A percentile compares a stretch with the other conserved stretches of the same genome.
Evolutionary conservation across 30 jellyfish, hydroid and myxozoan genomes (phyloP).

Genomic region (Hydra vulgaris): DNA sequence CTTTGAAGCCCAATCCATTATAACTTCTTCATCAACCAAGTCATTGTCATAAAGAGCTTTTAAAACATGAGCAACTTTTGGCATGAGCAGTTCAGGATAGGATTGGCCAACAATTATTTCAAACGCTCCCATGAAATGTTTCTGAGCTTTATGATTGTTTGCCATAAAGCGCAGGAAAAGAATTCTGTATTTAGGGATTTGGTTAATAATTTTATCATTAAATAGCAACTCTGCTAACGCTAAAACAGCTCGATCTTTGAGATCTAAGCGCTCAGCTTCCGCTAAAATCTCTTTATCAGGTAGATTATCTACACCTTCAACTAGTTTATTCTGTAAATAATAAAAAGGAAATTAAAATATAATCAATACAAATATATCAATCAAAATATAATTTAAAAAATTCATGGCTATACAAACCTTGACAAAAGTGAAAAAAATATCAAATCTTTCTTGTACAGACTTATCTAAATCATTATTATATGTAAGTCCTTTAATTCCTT

Average conservation of each 20-base stretch:
- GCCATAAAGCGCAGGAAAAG: conserved; percentile 75
- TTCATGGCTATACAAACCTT: conserved; percentile 28
- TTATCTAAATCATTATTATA: conserved; percentile 83
- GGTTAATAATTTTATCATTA: conserved; percentile 58
- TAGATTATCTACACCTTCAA: conserved; percentile 10
- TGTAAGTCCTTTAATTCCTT: conserved; percentile 81
- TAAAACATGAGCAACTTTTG: conserved; percentile 80
- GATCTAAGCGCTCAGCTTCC: conserved; percentile 98
- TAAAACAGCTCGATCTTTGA: conserved; percentile 82
- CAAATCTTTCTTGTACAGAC: conserved; percentile 72
- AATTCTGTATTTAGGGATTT: conserved; percentile 48
- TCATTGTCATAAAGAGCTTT: conserved; percentile 81
- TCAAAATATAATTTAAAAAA: not conserved
- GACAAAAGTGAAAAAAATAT: conserved; percentile 83
- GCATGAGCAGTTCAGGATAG: conserved; percentile 70
- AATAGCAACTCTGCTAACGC: conserved; percentile 91
- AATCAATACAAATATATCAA: not conserved
- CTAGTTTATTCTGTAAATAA: conserved; percentile 12
- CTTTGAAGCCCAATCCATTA: conserved; percentile 94
- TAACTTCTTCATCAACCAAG: conserved; percentile 88
- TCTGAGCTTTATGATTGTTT: conserved; percentile 90
- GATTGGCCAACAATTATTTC: conserved; percentile 86
- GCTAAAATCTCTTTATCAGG: conserved; percentile 75
- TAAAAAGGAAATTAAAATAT: not conserved
- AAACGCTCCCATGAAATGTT: conserved; percentile 86